Evolutionary conservation across 2,797 vertebrate genomes (phyloP).

Genomic region (Phrynocephalus guinanensis): DNA sequence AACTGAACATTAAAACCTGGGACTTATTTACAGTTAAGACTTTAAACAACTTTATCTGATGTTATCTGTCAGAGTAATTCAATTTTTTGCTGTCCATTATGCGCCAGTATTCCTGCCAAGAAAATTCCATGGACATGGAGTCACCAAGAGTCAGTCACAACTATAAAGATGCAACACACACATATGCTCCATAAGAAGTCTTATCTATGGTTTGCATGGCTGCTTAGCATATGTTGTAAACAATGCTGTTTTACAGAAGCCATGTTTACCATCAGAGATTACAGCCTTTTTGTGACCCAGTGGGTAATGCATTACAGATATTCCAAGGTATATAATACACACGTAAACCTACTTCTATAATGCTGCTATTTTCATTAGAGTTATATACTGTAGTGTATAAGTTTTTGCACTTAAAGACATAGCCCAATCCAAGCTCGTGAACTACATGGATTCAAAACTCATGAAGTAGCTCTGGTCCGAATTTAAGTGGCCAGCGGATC

Average conservation of each 20-base stretch:
- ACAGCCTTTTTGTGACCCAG: background rate
- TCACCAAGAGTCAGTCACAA: too few species aligned
- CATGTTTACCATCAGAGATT: conserved; percentile 1
- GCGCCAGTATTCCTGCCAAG: too few species aligned
- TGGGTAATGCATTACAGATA: background rate
- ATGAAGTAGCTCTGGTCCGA: too few species aligned
- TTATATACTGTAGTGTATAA: background rate
- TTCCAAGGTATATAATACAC: background rate
- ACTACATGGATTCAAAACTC: background rate
- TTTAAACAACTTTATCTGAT: conserved; percentile 23
- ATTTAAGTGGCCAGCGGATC: too few species aligned
- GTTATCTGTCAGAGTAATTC: conserved; percentile 21
- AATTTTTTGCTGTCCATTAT: conserved; percentile 25
- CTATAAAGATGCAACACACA: too few species aligned
- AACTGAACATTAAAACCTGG: conserved; percentile 25
- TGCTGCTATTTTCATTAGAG: background rate
- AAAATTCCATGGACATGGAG: too few species aligned
- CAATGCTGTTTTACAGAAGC: background rate
- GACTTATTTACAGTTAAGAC: background rate
- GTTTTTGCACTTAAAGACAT: background rate
- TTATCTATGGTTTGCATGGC: conserved; percentile 26
- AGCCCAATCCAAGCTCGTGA: background rate
- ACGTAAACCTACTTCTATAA: background rate
- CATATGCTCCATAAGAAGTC: background rate
- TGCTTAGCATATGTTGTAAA: conserved; percentile 20